Evolutionary conservation across 2,797 vertebrate genomes (phyloP).

Genomic region (Hapalemur alaotrensis): DNA sequence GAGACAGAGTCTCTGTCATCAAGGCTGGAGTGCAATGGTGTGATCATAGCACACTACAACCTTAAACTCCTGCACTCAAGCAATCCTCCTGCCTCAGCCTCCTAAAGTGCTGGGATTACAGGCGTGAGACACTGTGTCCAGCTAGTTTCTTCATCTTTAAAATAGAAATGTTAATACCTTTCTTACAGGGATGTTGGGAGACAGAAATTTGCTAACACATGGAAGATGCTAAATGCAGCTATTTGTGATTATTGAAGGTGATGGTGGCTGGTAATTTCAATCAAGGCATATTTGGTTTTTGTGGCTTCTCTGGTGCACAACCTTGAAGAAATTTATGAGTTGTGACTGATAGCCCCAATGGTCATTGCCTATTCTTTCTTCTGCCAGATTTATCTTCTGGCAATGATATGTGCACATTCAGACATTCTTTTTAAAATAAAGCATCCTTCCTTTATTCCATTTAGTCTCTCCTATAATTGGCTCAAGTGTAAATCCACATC

Average conservation of each 20-base stretch:
- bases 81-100: too few relatives aligned
- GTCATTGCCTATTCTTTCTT: neutral
- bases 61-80: too few relatives aligned
- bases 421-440: neutral
- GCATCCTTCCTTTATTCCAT: neutral
- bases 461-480: neutral
- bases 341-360: neutral
- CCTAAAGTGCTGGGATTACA: too few relatives aligned
- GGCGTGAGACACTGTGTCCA: too few relatives aligned
- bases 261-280: neutral
- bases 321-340: neutral
- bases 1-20: too few relatives aligned
- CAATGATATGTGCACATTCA: neutral
- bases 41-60: too few relatives aligned
- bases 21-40: too few relatives aligned
- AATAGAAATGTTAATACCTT: neutral
- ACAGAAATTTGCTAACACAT: neutral
- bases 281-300: neutral
- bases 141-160: neutral
- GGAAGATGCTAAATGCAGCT: neutral
- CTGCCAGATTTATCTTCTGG: conserved; percentile 6
- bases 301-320: neutral
- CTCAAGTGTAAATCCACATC: neutral
- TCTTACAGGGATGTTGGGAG: neutral
- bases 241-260: neutral